These are phyloP conservation scores for Periparus ater DNA, from an alignment of 2,797 vertebrate genomes.

Conservation along the genomic window DNA sequence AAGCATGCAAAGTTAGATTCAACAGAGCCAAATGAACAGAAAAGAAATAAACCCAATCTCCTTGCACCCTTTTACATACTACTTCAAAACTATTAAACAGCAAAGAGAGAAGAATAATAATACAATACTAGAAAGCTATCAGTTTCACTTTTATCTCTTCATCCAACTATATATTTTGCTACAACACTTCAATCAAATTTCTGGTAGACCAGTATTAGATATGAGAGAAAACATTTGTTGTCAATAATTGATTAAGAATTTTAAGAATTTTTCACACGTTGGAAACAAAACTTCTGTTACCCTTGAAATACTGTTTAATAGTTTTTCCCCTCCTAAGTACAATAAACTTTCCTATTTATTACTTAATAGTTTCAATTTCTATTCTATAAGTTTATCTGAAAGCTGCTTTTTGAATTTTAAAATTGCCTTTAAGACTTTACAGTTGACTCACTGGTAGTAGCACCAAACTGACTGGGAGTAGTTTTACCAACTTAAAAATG, in stretches of 20 bases:
- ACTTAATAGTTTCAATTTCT: slow-evolving; percentile 1
- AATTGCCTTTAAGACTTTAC: not conserved
- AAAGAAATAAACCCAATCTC: slow-evolving; percentile 72
- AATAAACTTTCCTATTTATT: slow-evolving; percentile 33
- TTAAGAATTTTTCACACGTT: not conserved
- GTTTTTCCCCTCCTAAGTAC: slow-evolving; percentile 10
- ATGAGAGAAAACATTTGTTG: not conserved
- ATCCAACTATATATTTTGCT: not conserved
- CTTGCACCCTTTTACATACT: slow-evolving; percentile 63
- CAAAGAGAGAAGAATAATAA: slow-evolving; percentile 1
- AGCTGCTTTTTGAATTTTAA: not conserved
- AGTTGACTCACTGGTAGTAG: not conserved
- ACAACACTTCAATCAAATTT: not conserved
- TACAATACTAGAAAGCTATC: not conserved
- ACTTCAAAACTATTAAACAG: slow-evolving; percentile 61
- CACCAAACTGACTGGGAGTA: not conserved
- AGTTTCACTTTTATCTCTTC: not conserved
- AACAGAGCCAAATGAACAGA: slow-evolving; percentile 83
- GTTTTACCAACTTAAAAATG: not conserved
- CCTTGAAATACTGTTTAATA: slow-evolving; percentile 42
- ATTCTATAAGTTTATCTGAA: slow-evolving; percentile 11
- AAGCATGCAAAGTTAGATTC: slow-evolving; percentile 93
- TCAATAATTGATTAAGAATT: not conserved
- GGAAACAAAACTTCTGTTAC: not conserved
- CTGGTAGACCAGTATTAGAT: not conserved